A percentile compares a stretch with the other conserved stretches of the same genome.
phyloP scores from a whole-genome alignment of 1,140 invertebrate genomes.

The Catajapyx aquilonaris region DNA sequence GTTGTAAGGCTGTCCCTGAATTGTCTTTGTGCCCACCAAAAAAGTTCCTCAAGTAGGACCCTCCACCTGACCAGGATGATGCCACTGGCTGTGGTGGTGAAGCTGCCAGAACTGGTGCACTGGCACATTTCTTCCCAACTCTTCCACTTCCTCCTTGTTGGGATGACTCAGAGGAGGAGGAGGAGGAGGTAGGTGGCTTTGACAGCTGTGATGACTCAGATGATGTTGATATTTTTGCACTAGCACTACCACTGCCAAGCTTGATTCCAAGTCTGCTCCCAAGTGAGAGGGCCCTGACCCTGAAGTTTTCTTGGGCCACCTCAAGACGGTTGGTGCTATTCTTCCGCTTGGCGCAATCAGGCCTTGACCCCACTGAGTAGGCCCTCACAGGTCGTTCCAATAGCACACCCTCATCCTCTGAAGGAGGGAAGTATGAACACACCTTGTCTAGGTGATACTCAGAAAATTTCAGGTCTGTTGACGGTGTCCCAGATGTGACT shows the following conservation, averaged over 20 bases:
- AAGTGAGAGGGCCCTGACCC: neutral
- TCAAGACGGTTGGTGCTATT: slow-evolving; percentile 3
- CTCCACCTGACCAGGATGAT: neutral
- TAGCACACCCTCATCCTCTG: slow-evolving; percentile 26
- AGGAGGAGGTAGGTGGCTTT: too few species aligned
- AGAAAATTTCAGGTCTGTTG: slow-evolving; percentile 31
- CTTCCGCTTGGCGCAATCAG: slow-evolving; percentile 24
- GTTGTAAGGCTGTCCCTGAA: too few species aligned
- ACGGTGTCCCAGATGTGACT: slow-evolving; percentile 47
- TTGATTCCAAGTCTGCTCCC: too few species aligned
- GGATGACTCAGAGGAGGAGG: too few species aligned
- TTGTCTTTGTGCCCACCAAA: too few species aligned
- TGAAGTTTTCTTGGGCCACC: neutral
- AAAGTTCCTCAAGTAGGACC: neutral
- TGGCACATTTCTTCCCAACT: neutral
- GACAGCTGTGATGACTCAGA: too few species aligned
- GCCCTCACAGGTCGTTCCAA: slow-evolving; percentile 42
- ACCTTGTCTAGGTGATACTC: slow-evolving; percentile 46
- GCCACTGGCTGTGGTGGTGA: neutral
- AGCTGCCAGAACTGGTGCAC: neutral
- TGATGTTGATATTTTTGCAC: too few species aligned
- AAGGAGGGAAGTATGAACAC: slow-evolving; percentile 32
- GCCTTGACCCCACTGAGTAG: slow-evolving; percentile 67
- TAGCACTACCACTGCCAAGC: too few species aligned
- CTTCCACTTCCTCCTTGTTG: too few species aligned